Percentiles rank a stretch among this genome's conserved stretches.
Evolutionary conservation across 2,113 vertebrate species (phyloP).

Genomic region (Prunella himalayana): DNA sequence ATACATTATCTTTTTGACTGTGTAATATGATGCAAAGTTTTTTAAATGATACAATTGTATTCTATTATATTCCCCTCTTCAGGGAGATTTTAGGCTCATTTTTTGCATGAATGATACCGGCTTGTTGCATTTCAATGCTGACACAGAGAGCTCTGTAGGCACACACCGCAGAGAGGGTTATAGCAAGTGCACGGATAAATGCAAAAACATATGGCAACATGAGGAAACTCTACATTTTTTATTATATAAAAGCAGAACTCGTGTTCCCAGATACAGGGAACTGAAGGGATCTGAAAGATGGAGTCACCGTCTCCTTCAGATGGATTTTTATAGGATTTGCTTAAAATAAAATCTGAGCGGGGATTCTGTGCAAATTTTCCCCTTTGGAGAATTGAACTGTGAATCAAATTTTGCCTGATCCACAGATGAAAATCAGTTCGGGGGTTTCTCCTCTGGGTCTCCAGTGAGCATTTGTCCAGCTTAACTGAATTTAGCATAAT

Average conservation of each 20-base stretch:
- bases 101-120: conserved; percentile 53
- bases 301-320: conserved; percentile 29
- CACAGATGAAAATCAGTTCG: conserved; percentile 4
- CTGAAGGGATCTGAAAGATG: conserved; percentile 26
- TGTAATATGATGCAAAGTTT: conserved; percentile 61
- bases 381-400: background rate
- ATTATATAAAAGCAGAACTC: conserved; percentile 49
- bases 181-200: conserved; percentile 53
- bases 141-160: conserved; percentile 55
- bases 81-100: conserved; percentile 58
- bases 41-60: conserved; percentile 57
- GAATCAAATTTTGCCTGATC: conserved; percentile 8
- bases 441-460: background rate
- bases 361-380: conserved; percentile 27
- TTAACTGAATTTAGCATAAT: background rate
- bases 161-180: conserved; percentile 47
- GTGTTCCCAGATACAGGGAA: background rate
- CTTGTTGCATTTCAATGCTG: conserved; percentile 16
- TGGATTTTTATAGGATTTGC: conserved; percentile 42
- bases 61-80: conserved; percentile 58
- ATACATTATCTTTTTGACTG: conserved; percentile 47
- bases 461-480: background rate
- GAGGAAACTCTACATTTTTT: conserved; percentile 54
- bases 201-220: conserved; percentile 62
- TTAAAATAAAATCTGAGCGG: conserved; percentile 46